Percentiles rank a stretch among this genome's conserved stretches.
phyloP scores from a whole-genome alignment of 2,113 vertebrate genomes.

The Thymallus thymallus region DNA sequence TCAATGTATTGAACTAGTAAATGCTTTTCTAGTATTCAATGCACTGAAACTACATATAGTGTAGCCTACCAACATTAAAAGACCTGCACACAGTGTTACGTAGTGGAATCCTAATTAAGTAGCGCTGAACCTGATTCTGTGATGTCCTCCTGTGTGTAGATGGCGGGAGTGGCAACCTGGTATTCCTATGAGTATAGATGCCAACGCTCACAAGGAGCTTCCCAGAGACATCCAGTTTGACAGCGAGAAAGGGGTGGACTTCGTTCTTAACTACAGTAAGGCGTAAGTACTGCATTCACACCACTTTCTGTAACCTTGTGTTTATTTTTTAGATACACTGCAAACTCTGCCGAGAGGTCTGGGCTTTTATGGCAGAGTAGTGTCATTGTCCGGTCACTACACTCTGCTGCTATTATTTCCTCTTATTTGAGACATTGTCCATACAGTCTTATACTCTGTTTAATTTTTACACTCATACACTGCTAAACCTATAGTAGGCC shows the following conservation, averaged over 20 bases:
- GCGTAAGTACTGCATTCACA: slow-evolving; percentile 79
- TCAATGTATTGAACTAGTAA: background rate
- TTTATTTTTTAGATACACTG: too few species aligned
- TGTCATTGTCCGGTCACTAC: too few species aligned
- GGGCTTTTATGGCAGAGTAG: too few species aligned
- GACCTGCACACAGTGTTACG: background rate
- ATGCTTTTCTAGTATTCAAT: background rate
- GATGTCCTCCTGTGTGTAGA: slow-evolving; percentile 60
- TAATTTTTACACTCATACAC: background rate
- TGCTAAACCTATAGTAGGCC: background rate
- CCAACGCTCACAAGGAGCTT: slow-evolving; percentile 82
- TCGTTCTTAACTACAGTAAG: slow-evolving; percentile 93
- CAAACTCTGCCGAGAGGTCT: too few species aligned
- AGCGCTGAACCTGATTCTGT: background rate
- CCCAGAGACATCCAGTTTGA: slow-evolving; percentile 97
- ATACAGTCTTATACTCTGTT: too few species aligned
- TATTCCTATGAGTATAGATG: slow-evolving; percentile 92
- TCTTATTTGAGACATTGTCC: too few species aligned
- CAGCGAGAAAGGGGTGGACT: slow-evolving; percentile 95
- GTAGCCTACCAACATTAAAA: background rate
- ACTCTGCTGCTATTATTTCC: too few species aligned
- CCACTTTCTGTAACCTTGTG: background rate
- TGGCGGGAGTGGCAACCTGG: slow-evolving; percentile 98
- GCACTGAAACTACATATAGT: background rate
- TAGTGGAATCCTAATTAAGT: background rate